A percentile compares a stretch with the other conserved stretches of the same genome.
phyloP scores from a whole-genome alignment of 2,888 invertebrate genomes.

The Ornithoptera priamus region DNA sequence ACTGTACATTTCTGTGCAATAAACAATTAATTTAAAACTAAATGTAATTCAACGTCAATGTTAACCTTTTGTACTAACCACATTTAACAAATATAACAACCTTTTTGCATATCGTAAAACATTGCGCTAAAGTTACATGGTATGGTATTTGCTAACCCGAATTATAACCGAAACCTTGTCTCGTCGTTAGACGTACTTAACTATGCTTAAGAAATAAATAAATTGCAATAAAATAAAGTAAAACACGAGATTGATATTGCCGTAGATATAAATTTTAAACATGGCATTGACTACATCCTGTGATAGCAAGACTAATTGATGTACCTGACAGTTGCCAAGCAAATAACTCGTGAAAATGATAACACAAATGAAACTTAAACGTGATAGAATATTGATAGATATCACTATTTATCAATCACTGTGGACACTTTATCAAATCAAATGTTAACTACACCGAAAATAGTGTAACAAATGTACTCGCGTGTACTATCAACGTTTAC shows the following conservation, averaged over 20 bases:
- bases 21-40: too few species aligned
- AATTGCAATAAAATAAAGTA: not conserved
- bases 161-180: too few species aligned
- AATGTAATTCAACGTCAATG: too few species aligned
- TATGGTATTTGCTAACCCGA: not conserved
- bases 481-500: conserved; percentile 11
- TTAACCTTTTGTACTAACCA: not conserved
- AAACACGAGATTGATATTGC: not conserved
- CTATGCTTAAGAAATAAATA: not conserved
- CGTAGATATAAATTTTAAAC: conserved; percentile 37
- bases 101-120: not conserved
- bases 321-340: conserved; percentile 45
- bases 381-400: conserved; percentile 8
- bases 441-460: not conserved
- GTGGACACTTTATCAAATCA: not conserved
- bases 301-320: conserved; percentile 46
- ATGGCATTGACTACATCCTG: conserved; percentile 62
- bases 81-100: not conserved
- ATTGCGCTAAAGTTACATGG: not conserved
- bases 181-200: not conserved
- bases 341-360: conserved; percentile 42
- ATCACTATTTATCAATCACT: conserved; percentile 2
- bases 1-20: too few species aligned
- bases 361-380: conserved; percentile 31
- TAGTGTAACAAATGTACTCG: conserved; percentile 11